phyloP scores from a whole-genome alignment of 2,113 vertebrate genomes.

The Empidonax traillii region DNA sequence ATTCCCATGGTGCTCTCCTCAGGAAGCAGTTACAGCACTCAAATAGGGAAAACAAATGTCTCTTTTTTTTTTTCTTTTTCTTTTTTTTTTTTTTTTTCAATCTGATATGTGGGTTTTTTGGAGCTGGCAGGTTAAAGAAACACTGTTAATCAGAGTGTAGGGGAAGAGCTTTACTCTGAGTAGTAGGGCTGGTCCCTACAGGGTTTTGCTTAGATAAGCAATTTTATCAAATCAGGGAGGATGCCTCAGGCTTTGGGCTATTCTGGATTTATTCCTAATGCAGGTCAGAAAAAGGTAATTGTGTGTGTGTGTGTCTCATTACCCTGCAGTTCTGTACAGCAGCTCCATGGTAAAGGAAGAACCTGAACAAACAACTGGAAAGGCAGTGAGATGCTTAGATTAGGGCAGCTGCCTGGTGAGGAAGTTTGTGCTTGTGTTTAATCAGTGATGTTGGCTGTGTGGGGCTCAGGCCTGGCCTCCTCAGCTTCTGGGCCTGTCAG shows the following conservation, averaged over 20 bases:
- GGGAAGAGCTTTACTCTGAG: background rate
- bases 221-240: background rate
- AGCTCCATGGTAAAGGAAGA: background rate
- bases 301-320: background rate
- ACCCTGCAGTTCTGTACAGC: background rate
- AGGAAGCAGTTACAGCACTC: background rate
- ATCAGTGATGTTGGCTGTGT: background rate
- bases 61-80: background rate
- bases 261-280: background rate
- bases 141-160: background rate
- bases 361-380: conserved; percentile 43
- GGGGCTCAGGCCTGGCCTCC: background rate
- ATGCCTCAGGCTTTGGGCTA: background rate
- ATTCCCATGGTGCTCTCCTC: rapidly evolving
- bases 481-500: background rate
- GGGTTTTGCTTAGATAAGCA: conserved; percentile 2
- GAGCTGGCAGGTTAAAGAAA: background rate
- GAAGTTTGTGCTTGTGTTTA: conserved; percentile 21
- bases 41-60: background rate
- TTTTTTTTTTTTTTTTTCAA: background rate
- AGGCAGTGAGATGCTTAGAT: background rate
- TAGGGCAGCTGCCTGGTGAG: background rate
- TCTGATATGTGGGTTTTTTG: background rate
- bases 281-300: background rate
- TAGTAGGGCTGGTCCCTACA: background rate